Conservation (phyloP, 1,140 invertebrate genomes). For the Drosophila subobscura region DNA sequence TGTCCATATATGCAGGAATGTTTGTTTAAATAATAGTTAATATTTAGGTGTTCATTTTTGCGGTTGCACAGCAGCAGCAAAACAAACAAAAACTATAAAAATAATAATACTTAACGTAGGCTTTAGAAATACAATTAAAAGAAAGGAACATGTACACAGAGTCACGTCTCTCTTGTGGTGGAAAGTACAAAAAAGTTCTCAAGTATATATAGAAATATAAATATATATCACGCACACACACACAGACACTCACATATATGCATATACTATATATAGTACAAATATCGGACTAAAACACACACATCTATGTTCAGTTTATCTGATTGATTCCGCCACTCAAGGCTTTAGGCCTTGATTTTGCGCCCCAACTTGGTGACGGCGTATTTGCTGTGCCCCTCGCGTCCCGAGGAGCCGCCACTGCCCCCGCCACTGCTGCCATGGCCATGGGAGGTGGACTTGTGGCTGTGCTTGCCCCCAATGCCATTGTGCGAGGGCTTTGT, state of each 20-base stretch:
- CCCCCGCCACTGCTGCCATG: conserved; percentile 56
- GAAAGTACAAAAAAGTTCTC: conserved; percentile 64
- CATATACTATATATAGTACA: conserved; percentile 46
- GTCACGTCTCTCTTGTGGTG: conserved; percentile 7
- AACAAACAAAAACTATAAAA: conserved; percentile 43
- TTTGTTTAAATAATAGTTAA: conserved; percentile 29
- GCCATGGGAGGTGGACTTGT: conserved; percentile 46
- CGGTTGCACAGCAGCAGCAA: conserved; percentile 55
- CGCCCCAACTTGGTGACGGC: conserved; percentile 85
- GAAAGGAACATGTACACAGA: conserved; percentile 45
- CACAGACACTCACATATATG: conserved; percentile 32
- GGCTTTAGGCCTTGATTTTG: conserved; percentile 84
- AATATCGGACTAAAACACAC: conserved; percentile 51
- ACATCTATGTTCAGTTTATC: conserved; percentile 16
- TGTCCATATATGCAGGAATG: neutral
- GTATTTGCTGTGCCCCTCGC: conserved; percentile 84
- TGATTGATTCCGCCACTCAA: conserved; percentile 13
- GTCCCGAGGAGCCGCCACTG: conserved; percentile 51
- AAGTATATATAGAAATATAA: conserved; percentile 60
- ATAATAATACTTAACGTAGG: conserved; percentile 25
- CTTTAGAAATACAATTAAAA: conserved; percentile 15
- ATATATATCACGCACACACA: conserved; percentile 47
- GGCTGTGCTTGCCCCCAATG: conserved; percentile 63
- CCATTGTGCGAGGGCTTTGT: conserved; percentile 85
- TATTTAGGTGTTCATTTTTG: too few relatives aligned